Conservation (phyloP, 2,797 vertebrate genomes). For the Myotis myotis region DNA sequence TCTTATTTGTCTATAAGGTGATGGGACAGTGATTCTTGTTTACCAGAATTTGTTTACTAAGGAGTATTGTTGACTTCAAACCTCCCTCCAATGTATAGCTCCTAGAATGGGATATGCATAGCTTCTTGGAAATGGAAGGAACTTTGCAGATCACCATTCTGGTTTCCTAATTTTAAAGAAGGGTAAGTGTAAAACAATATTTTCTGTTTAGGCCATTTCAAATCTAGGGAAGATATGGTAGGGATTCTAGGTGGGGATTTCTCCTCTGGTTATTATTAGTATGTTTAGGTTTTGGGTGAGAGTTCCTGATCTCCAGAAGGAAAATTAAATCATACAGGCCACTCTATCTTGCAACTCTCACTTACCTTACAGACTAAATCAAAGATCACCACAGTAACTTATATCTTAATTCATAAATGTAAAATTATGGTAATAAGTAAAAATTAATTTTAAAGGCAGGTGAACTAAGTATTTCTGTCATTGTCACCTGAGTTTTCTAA, state of each 20-base stretch:
- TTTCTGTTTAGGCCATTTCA: neutral
- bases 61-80: neutral
- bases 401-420: neutral
- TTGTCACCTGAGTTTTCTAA: neutral
- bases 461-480: neutral
- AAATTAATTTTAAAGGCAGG: slow-evolving; percentile 7
- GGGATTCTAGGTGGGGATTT: neutral
- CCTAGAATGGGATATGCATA: neutral
- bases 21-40: neutral
- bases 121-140: neutral
- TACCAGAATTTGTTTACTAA: neutral
- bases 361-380: neutral
- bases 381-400: neutral
- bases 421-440: neutral
- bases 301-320: neutral
- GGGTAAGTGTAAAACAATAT: neutral
- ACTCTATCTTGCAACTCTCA: neutral
- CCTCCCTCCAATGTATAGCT: neutral
- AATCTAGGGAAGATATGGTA: neutral
- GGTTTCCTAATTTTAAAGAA: slow-evolving; percentile 1
- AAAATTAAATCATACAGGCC: neutral
- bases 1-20: neutral
- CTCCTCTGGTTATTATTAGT: neutral
- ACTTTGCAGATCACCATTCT: neutral
- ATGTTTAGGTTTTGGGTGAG: neutral